These are phyloP conservation scores for Acrossocheilus wenchowensis DNA, from an alignment of 2,797 vertebrate species.

Conservation along the genomic window DNA sequence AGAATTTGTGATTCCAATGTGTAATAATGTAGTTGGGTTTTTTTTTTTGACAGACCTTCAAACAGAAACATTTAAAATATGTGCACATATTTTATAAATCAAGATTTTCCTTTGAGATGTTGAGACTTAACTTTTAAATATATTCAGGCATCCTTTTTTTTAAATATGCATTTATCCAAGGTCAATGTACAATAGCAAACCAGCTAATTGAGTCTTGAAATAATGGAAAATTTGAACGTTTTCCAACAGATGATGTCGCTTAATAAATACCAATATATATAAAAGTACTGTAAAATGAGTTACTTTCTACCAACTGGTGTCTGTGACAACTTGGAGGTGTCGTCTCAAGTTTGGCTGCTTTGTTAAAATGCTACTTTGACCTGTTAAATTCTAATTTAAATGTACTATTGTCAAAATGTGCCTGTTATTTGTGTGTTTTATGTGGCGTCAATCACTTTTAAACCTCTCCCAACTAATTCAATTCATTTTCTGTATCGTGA, in stretches of 20 bases:
- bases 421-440: conserved; percentile 42
- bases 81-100: conserved; percentile 30
- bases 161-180: neutral
- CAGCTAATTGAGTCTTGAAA: conserved; percentile 22
- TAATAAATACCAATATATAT: conserved; percentile 3
- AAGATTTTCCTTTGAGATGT: neutral
- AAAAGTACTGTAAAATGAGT: conserved; percentile 26
- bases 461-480: neutral
- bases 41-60: neutral
- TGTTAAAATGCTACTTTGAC: conserved; percentile 40
- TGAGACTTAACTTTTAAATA: neutral
- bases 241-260: conserved; percentile 18
- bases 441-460: conserved; percentile 27
- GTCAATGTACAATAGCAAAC: conserved; percentile 22
- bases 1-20: conserved; percentile 44
- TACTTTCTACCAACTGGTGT: neutral
- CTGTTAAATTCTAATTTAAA: conserved; percentile 28
- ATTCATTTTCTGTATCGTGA: neutral
- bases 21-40: conserved; percentile 20
- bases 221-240: neutral
- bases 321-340: conserved; percentile 16
- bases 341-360: conserved; percentile 21
- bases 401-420: conserved; percentile 49
- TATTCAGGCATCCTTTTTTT: neutral
- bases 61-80: conserved; percentile 20